phyloP scores from a whole-genome alignment of 2,888 invertebrate species.

The Conistra vaccinii region DNA sequence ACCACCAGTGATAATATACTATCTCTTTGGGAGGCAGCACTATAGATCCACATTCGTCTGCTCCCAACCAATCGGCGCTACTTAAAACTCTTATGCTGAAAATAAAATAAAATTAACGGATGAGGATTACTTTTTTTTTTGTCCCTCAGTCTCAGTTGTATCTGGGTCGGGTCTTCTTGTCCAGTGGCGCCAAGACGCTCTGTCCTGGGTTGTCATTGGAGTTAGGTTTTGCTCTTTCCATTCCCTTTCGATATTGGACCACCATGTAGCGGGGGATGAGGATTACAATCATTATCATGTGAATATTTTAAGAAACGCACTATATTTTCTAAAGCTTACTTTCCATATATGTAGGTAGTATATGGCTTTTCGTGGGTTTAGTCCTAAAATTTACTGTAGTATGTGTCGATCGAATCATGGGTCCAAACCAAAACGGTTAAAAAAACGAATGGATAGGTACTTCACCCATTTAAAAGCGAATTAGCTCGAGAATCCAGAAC shows the following conservation, averaged over 20 bases:
- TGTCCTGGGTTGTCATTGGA: no score
- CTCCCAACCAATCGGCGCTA: slow-evolving; percentile 84
- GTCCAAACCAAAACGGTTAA: not conserved
- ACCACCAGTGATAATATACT: slow-evolving; percentile 85
- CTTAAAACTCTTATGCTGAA: slow-evolving; percentile 82
- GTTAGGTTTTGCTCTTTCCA: no score
- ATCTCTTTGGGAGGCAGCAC: slow-evolving; percentile 85
- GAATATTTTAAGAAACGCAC: not conserved
- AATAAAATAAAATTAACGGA: not conserved
- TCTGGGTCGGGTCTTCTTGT: no score
- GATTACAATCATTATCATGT: not conserved
- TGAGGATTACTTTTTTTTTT: not conserved
- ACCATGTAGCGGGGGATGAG: not conserved
- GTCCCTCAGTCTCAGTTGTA: no score
- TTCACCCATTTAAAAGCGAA: not conserved
- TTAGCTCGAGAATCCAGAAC: not conserved
- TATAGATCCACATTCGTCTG: slow-evolving; percentile 80
- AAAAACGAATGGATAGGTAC: not conserved
- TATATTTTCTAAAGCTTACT: not conserved
- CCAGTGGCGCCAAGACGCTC: no score
- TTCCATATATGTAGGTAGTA: not conserved
- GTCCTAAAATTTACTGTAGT: not conserved
- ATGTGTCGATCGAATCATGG: not conserved
- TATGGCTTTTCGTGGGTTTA: not conserved
- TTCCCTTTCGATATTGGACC: no score